Evolutionary conservation across 2,888 invertebrate genomes (phyloP), one percentile per base, ranked within the genome.

Genomic region (Eilema caniola): DNA sequence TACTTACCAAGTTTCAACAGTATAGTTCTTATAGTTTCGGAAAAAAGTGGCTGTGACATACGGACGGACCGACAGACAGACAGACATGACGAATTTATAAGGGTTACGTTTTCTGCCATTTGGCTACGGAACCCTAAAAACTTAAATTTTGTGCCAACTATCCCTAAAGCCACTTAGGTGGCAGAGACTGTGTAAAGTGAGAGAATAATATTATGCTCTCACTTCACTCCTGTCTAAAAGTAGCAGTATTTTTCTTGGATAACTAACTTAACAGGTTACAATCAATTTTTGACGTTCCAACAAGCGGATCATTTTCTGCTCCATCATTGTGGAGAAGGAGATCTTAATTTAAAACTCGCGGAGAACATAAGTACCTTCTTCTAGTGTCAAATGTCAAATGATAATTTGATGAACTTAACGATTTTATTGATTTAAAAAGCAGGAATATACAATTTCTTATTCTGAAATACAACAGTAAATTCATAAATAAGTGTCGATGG

Each of bases 231-330:
- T 24, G 24, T 59, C 1, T 24, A 25, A 59, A 24, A 16, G 12
- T 59, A 25, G 14, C 24, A 8, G 3, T 11, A 12, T 57, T 28
- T 67, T 76, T 60, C 47, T 66, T 69, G 56, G 67, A 72, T 73
- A 79, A 41, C 14, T 70, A 78, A 83, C 80, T 87, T 82, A 85
- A 85, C 85, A 85, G 84, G 86, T 87, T 83, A 78, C 73, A 77
- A 75, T 83, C 85, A 88, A 88, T 89, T 89, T 70, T 85, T 81
- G 79, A 81, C 78, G 80, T 81, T 81, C 77, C 81, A 81, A 82
- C 78, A 82, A 81, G 84, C 81, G 83, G 86, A 88, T 89, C 83
- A 88, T 88, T 89, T 89, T 88, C 85, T 87, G 86, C 87, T 86
- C 83, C 84, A 87, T 88, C 87, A 85, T 89, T 81, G 81, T 78